phyloP scores from a whole-genome alignment of 2,888 invertebrate genomes.

The Orthonevra nobilis region DNA sequence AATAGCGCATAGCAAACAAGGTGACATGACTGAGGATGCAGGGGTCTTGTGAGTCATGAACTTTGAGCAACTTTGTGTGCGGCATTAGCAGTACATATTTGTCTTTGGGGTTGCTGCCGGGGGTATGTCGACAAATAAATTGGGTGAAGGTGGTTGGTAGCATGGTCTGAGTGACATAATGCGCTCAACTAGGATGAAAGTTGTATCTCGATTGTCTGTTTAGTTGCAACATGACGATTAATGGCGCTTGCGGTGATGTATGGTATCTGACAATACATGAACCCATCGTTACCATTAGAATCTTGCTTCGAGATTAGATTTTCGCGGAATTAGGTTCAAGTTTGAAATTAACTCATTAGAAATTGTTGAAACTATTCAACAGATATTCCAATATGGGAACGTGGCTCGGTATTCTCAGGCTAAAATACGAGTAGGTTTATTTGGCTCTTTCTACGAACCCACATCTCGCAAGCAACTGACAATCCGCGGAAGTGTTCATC shows the following conservation, averaged over 20 bases:
- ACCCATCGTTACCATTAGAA: too few species aligned
- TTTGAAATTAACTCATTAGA: too few species aligned
- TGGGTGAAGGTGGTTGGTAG: neutral
- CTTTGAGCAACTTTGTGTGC: conserved; percentile 45
- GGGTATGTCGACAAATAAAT: neutral
- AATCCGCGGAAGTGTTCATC: too few species aligned
- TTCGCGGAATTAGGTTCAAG: too few species aligned
- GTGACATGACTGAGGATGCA: conserved; percentile 23
- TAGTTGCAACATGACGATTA: neutral
- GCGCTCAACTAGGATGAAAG: conserved; percentile 9
- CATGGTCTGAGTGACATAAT: too few species aligned
- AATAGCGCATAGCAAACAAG: conserved; percentile 35
- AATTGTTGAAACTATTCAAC: too few species aligned
- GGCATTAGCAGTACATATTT: conserved; percentile 22
- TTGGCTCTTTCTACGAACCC: too few species aligned
- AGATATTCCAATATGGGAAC: too few species aligned
- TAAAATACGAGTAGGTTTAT: too few species aligned
- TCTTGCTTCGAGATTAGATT: too few species aligned
- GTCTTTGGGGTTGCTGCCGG: neutral
- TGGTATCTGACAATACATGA: neutral
- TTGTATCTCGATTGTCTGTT: conserved; percentile 22
- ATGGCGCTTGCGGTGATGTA: neutral
- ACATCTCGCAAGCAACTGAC: too few species aligned
- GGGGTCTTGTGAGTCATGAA: conserved; percentile 50
- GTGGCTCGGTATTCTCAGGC: too few species aligned